A percentile compares a stretch with the other conserved stretches of the same genome.
phyloP scores from a whole-genome alignment of 2,888 invertebrate species.

The Xanthia togata region DNA sequence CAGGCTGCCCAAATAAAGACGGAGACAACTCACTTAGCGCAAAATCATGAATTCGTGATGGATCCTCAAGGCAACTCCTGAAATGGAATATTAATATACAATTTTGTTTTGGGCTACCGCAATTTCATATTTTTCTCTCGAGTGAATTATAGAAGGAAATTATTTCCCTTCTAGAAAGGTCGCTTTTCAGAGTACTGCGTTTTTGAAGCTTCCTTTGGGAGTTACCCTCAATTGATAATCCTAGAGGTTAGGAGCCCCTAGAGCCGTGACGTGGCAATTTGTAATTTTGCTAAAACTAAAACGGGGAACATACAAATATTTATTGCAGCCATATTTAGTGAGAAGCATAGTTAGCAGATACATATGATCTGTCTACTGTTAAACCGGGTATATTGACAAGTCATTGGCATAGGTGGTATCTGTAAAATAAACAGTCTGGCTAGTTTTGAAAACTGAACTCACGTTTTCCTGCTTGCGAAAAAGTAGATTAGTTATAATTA shows the following conservation, averaged over 20 bases:
- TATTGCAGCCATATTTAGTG: conserved; percentile 14
- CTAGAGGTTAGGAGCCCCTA: conserved; percentile 21
- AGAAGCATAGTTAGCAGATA: conserved; percentile 33
- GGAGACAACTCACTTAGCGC: conserved; percentile 5
- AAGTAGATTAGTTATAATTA: conserved; percentile 18
- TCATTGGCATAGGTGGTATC: conserved; percentile 51
- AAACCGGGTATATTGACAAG: conserved; percentile 37
- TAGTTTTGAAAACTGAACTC: conserved; percentile 47
- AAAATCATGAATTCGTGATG: conserved; percentile 44
- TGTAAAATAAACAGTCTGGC: conserved; percentile 52
- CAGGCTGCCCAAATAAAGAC: conserved; percentile 15
- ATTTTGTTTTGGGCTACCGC: conserved; percentile 41
- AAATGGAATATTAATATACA: conserved; percentile 44
- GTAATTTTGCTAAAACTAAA: conserved; percentile 16
- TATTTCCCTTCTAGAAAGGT: conserved; percentile 23
- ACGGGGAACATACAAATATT: conserved; percentile 15
- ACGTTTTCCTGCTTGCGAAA: conserved; percentile 22
- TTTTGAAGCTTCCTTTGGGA: conserved; percentile 37
- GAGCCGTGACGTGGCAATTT: conserved; percentile 6
- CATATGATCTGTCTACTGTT: conserved; percentile 32
- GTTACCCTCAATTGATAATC: conserved; percentile 39
- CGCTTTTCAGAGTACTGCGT: conserved; percentile 23
- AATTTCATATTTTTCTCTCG: conserved; percentile 37
- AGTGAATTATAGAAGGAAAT: conserved; percentile 32
- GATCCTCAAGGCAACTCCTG: conserved; percentile 23